Base-by-base conservation (phyloP, 2,888 invertebrate genomes). In the Conops quadrifasciatus region DNA sequence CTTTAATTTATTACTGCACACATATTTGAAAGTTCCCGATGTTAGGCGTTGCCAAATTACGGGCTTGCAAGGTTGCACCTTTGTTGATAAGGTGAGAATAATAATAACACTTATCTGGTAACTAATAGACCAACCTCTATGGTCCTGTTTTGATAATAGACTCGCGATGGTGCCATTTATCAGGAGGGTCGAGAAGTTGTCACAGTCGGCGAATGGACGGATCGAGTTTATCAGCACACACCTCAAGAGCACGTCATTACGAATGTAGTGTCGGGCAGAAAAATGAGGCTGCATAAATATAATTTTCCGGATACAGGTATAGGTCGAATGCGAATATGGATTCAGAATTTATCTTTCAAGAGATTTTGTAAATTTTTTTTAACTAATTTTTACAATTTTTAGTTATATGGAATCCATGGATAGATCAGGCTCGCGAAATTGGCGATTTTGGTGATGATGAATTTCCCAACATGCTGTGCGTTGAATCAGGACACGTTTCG, bases 351-450 rank as follows among this genome's bases (percentile, higher is more conserved):
- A 7, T 26, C 11, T 21, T 47, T 63, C 26, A 3, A 1, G n/a
- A 36, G 0, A 36, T 11, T 16, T 60, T 1, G 7, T 9, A 60
- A 36, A 30, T 26, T 60, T 36, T 16, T 36, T n/a, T 67, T 62
- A 43, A 43, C 64, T 71, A 53, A n/a, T 36, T 63, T 62, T 21
- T 49, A 28, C 28, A 47, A 53, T 62, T 69, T 64, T 63, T 49
- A 88, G 97, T 97, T 76, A 91, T 97, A 76, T 98, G 97, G 97
- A 97, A 97, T 88, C 97, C 97, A 0, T 97, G 97, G 97, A 88
- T 92, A 76, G 96, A 96, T 80, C 94, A 93, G 85, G 96, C 97
- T 30, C 93, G 94, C 80, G 95, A 95, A 84, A 94, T 97, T 88
- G 89, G 91, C 2, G 97, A 97, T 87, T 96, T 97, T 85, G 97